A percentile compares a stretch with the other conserved stretches of the same genome.
Conservation (phyloP, 2,797 vertebrate genomes). For the Calcarius lapponicus region DNA sequence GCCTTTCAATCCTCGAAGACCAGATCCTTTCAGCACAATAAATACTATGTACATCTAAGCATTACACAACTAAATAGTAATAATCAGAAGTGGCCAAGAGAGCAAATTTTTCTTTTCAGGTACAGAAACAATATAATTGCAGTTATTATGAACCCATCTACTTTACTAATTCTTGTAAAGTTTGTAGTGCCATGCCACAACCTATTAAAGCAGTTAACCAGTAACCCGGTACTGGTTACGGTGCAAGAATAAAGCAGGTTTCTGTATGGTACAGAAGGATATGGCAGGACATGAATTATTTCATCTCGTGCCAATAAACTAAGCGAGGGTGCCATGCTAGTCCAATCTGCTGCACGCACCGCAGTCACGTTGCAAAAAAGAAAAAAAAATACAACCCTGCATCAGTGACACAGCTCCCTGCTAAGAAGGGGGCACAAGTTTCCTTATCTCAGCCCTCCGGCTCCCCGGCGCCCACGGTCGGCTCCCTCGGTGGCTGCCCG, state of each 20-base stretch:
- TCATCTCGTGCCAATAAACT: neutral
- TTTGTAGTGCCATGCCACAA: neutral
- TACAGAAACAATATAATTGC: neutral
- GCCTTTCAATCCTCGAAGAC: neutral
- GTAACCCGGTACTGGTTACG: neutral
- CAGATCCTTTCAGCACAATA: neutral
- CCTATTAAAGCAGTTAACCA: neutral
- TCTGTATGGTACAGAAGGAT: neutral
- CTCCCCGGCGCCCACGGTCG: neutral
- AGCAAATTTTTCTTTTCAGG: neutral
- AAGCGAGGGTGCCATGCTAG: neutral
- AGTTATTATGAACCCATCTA: neutral
- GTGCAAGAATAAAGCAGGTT: neutral
- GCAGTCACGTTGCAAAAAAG: fast-evolving
- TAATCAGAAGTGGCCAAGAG: neutral
- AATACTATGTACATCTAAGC: neutral
- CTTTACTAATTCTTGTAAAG: neutral
- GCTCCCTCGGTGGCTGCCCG: neutral
- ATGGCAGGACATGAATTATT: fast-evolving
- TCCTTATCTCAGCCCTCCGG: fast-evolving
- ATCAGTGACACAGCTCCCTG: neutral
- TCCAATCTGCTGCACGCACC: neutral
- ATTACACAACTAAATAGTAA: neutral
- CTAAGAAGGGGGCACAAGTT: neutral
- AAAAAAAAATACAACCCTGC: too few species aligned